phyloP scores from a whole-genome alignment of 2,797 vertebrate genomes.

The Heteromormyrus szaboi region DNA sequence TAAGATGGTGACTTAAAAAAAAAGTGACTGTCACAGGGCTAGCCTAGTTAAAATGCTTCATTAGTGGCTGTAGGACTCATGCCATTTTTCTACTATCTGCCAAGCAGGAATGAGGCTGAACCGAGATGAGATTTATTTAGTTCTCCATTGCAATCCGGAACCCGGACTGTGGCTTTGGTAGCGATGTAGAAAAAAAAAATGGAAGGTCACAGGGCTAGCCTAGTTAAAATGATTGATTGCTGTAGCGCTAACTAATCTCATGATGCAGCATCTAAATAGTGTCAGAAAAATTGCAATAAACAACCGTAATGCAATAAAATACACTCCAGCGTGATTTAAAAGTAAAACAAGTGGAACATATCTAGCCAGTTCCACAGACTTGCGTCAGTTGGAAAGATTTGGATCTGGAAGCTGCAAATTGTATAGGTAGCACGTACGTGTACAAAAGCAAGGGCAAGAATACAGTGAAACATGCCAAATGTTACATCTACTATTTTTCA shows the following conservation, averaged over 20 bases:
- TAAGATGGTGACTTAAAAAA: background rate
- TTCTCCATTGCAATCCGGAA: background rate
- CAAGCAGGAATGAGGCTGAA: background rate
- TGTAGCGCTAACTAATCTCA: background rate
- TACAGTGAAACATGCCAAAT: background rate
- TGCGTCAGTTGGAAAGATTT: background rate
- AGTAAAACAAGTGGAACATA: background rate
- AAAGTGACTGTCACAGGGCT: background rate
- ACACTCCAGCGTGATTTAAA: background rate
- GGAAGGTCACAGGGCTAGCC: background rate
- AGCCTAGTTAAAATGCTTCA: background rate
- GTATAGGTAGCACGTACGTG: background rate
- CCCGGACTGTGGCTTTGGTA: background rate
- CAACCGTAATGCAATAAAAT: background rate
- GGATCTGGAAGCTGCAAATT: background rate
- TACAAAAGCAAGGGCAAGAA: background rate
- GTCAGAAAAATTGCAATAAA: background rate
- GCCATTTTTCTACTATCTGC: background rate
- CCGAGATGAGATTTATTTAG: background rate
- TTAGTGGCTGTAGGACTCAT: background rate
- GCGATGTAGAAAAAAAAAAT: background rate
- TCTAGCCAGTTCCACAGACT: background rate
- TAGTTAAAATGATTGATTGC: slow-evolving; percentile 7
- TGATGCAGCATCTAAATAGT: background rate
- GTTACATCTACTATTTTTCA: background rate